A percentile compares a stretch with the other conserved stretches of the same genome.
phyloP scores from a whole-genome alignment of 2,888 invertebrate species.

The Pyrochroa serraticornis region DNA sequence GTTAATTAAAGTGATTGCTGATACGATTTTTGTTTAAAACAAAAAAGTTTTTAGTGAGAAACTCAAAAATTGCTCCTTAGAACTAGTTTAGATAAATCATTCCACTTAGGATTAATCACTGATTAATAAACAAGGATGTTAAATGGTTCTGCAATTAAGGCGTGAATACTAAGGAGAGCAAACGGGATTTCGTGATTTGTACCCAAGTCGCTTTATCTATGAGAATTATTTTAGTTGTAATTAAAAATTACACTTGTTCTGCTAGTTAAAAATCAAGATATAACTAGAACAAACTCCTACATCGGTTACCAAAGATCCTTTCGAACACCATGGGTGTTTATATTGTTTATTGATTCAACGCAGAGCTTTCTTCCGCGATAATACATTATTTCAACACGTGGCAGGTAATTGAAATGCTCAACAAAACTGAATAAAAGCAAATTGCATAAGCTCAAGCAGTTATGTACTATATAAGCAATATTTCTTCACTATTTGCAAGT shows the following conservation, averaged over 20 bases:
- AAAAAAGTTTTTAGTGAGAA: slow-evolving; percentile 13
- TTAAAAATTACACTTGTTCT: slow-evolving; percentile 43
- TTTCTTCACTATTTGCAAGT: too few species aligned
- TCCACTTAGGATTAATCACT: slow-evolving; percentile 20
- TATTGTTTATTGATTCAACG: too few species aligned
- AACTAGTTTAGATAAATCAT: slow-evolving; percentile 22
- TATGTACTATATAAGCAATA: too few species aligned
- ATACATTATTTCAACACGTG: too few species aligned
- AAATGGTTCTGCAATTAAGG: slow-evolving; percentile 24
- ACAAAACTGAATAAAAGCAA: too few species aligned
- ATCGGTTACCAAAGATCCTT: slow-evolving; percentile 26
- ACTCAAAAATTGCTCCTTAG: slow-evolving; percentile 1
- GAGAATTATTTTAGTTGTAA: slow-evolving; percentile 33
- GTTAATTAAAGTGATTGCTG: slow-evolving; percentile 20
- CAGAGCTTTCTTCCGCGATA: too few species aligned
- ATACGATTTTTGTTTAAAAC: not conserved
- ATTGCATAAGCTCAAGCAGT: too few species aligned
- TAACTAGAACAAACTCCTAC: slow-evolving; percentile 46
- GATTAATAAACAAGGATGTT: slow-evolving; percentile 27
- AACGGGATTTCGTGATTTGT: slow-evolving; percentile 30
- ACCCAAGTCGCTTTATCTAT: slow-evolving; percentile 35
- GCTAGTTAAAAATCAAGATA: slow-evolving; percentile 36
- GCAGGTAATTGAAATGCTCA: too few species aligned
- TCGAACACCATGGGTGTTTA: slow-evolving; percentile 1
- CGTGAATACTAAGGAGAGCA: slow-evolving; percentile 22